Evolutionary conservation across 2,888 invertebrate genomes (phyloP).

Genomic region (Thecophora atra): DNA sequence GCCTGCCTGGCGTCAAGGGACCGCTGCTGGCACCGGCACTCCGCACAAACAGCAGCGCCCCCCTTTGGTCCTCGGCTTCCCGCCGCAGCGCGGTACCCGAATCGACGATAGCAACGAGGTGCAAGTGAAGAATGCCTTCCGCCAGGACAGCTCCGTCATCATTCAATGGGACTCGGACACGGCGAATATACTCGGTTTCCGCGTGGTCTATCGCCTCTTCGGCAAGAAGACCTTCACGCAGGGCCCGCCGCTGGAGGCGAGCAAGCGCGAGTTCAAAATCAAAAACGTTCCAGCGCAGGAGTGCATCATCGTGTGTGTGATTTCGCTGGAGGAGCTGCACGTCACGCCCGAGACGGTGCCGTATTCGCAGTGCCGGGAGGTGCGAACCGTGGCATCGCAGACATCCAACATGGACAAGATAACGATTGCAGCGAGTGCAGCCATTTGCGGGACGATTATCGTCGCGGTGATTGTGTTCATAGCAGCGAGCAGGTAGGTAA

Average conservation of each 20-base stretch:
- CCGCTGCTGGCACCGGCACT: constrained; percentile 48
- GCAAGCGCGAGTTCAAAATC: constrained; percentile 90
- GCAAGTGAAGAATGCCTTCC: constrained; percentile 83
- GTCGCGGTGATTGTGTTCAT: constrained; percentile 90
- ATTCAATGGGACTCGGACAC: constrained; percentile 93
- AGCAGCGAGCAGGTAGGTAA: constrained; percentile 75
- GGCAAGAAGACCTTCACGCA: constrained; percentile 91
- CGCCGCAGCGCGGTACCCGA: constrained; percentile 73
- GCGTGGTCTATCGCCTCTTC: constrained; percentile 88
- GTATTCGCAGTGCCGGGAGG: constrained; percentile 87
- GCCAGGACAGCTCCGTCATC: constrained; percentile 85
- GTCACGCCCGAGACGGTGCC: constrained; percentile 89
- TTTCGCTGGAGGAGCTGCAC: constrained; percentile 87
- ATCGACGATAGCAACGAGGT: constrained; percentile 79
- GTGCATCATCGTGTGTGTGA: constrained; percentile 92
- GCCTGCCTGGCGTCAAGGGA: constrained; percentile 60
- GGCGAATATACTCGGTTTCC: constrained; percentile 86
- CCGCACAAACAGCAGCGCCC: constrained; percentile 71
- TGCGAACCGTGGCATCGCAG: constrained; percentile 83
- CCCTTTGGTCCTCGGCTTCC: constrained; percentile 77
- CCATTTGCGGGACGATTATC: constrained; percentile 91
- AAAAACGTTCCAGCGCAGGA: constrained; percentile 94
- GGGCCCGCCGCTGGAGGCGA: constrained; percentile 88
- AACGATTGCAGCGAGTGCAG: constrained; percentile 91
- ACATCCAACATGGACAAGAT: constrained; percentile 94